A percentile compares a stretch with the other conserved stretches of the same genome.
These are phyloP conservation scores for Oncorhynchus mykiss DNA, from an alignment of 2,113 vertebrate genomes.

Conservation along the genomic window DNA sequence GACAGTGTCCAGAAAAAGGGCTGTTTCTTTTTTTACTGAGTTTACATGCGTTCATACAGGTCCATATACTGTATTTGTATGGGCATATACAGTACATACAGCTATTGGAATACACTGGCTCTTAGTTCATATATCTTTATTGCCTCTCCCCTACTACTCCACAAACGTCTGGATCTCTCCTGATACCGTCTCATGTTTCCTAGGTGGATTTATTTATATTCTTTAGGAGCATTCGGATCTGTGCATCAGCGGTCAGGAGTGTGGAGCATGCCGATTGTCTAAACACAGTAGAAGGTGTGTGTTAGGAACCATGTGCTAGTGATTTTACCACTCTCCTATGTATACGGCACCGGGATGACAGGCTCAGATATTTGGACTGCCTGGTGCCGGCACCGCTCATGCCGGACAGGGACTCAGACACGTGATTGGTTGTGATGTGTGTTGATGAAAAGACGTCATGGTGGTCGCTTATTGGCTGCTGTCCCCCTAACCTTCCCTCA, in stretches of 20 bases:
- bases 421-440: constrained; percentile 46
- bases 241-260: constrained; percentile 40
- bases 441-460: constrained; percentile 42
- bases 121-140: no score
- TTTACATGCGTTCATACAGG: not conserved
- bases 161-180: constrained; percentile 19
- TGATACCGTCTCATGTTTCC: constrained; percentile 45
- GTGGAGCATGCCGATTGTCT: constrained; percentile 40
- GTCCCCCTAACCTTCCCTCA: not conserved
- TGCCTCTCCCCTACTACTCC: not conserved
- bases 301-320: constrained; percentile 68
- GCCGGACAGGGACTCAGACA: constrained; percentile 46
- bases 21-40: no score
- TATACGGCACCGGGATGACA: constrained; percentile 52
- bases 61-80: not conserved
- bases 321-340: constrained; percentile 59
- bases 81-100: not conserved
- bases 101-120: constrained; percentile 13
- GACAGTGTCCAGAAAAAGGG: no score
- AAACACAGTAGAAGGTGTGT: constrained; percentile 51
- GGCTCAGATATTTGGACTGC: constrained; percentile 53
- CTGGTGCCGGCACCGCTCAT: constrained; percentile 37
- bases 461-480: constrained; percentile 40
- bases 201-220: constrained; percentile 57
- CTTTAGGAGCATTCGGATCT: constrained; percentile 34